Percentiles rank a stretch among this genome's conserved stretches.
Evolutionary conservation across 1,140 invertebrate species (phyloP).

Genomic region (Bombus waltoni): DNA sequence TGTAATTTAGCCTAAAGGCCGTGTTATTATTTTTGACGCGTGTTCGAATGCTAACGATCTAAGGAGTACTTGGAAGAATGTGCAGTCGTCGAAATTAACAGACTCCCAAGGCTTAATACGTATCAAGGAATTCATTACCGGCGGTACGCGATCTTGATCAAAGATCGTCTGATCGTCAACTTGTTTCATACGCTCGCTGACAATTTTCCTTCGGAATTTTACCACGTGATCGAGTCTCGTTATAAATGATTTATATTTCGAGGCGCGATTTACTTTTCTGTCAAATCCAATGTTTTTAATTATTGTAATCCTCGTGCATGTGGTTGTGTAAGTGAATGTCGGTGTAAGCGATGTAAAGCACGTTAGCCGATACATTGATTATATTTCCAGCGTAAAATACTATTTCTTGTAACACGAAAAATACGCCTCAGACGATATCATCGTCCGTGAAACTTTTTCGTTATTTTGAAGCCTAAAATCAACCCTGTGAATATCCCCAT

Average conservation of each 20-base stretch:
- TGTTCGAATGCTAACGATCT: slow-evolving; percentile 56
- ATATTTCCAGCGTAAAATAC: too few relatives aligned
- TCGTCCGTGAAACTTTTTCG: too few relatives aligned
- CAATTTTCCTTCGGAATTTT: neutral
- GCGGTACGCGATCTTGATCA: neutral
- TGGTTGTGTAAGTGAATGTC: too few relatives aligned
- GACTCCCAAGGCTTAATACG: slow-evolving; percentile 8
- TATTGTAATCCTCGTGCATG: too few relatives aligned
- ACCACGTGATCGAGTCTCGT: neutral
- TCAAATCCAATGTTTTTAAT: too few relatives aligned
- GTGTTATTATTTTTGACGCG: slow-evolving; percentile 64
- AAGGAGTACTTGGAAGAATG: slow-evolving; percentile 47
- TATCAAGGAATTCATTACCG: slow-evolving; percentile 14
- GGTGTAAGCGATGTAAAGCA: too few relatives aligned
- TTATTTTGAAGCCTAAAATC: too few relatives aligned
- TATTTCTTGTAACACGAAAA: too few relatives aligned
- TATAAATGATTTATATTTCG: neutral
- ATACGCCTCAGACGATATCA: too few relatives aligned
- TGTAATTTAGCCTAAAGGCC: slow-evolving; percentile 65
- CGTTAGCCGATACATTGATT: too few relatives aligned
- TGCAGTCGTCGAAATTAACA: slow-evolving; percentile 35
- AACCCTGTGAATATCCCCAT: too few relatives aligned
- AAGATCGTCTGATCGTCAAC: neutral
- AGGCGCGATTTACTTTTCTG: too few relatives aligned
- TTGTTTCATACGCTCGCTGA: neutral